A percentile compares a stretch with the other conserved stretches of the same genome.
Conservation (phyloP, 2,888 invertebrate species). For the Ganaspis brasiliensis region DNA sequence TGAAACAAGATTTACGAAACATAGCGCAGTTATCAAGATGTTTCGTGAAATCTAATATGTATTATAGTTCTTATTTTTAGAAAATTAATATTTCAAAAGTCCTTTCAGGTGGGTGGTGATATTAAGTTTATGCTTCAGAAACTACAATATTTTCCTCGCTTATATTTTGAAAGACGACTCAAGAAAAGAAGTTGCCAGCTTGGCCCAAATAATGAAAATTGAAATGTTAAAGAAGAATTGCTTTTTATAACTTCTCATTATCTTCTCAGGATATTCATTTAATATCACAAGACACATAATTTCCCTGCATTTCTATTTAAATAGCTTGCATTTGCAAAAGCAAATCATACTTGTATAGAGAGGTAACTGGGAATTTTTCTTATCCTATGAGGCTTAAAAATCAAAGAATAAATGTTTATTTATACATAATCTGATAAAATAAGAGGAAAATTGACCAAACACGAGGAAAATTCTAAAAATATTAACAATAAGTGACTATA, state of each 20-base stretch:
- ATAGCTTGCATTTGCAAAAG: not conserved
- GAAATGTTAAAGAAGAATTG: not conserved
- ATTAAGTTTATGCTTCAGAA: conserved; percentile 6
- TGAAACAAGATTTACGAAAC: not conserved
- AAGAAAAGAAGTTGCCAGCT: conserved; percentile 12
- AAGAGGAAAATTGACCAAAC: conserved; percentile 17
- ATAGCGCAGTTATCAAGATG: not conserved
- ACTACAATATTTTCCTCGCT: conserved; percentile 10
- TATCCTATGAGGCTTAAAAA: not conserved
- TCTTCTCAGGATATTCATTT: conserved; percentile 7
- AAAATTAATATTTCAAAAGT: not conserved
- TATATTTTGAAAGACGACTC: not conserved
- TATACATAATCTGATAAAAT: not conserved
- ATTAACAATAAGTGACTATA: not conserved
- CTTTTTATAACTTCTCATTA: not conserved
- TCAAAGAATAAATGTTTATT: not conserved
- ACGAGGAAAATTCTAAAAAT: not conserved
- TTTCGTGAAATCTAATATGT: not conserved
- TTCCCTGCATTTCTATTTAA: not conserved
- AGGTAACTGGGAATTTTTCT: not conserved
- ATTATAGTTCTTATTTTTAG: not conserved
- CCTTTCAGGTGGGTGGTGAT: not conserved
- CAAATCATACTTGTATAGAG: no score
- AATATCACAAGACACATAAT: not conserved
- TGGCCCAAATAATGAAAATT: conserved; percentile 11